phyloP scores from a whole-genome alignment of 2,797 vertebrate species.

The Carapus acus region DNA sequence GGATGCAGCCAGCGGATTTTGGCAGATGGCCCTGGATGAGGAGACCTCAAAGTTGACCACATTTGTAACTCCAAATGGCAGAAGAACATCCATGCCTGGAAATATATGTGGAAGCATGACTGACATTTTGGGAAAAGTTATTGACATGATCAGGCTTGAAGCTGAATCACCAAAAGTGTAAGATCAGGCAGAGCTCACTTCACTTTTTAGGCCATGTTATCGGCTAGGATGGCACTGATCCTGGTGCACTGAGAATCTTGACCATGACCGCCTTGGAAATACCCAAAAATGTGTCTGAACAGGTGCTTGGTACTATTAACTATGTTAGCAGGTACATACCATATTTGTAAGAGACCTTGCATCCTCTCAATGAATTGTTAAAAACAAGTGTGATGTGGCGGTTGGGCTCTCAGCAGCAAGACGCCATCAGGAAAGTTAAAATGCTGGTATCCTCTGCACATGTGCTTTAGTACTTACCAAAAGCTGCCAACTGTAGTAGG shows the following conservation, averaged over 20 bases:
- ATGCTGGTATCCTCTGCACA: not conserved
- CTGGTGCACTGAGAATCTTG: constrained; percentile 5
- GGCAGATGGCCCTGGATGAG: too few relatives aligned
- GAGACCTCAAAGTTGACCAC: too few relatives aligned
- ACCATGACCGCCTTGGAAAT: not conserved
- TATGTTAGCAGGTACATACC: constrained; percentile 8
- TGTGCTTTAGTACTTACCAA: constrained; percentile 1
- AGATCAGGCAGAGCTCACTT: not conserved
- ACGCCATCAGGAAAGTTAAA: constrained; percentile 10
- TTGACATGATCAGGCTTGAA: constrained; percentile 1
- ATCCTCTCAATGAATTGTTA: constrained; percentile 3
- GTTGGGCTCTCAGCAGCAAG: constrained; percentile 4
- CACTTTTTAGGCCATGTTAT: constrained; percentile 13
- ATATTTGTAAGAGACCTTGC: not conserved
- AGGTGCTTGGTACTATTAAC: constrained; percentile 10
- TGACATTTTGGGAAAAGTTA: not conserved
- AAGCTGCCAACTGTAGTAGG: constrained; percentile 7
- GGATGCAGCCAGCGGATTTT: too few relatives aligned
- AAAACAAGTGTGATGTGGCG: not conserved
- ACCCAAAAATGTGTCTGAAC: constrained; percentile 1
- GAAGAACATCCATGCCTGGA: constrained; percentile 11
- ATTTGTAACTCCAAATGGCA: too few relatives aligned
- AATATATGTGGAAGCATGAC: constrained; percentile 1
- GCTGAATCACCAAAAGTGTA: not conserved
- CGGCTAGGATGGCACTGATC: constrained; percentile 1